Evolutionary conservation across 2,888 invertebrate species (phyloP), one percentile per base, ranked within the genome.

Genomic region (Trissonchulus latispiculum): DNA sequence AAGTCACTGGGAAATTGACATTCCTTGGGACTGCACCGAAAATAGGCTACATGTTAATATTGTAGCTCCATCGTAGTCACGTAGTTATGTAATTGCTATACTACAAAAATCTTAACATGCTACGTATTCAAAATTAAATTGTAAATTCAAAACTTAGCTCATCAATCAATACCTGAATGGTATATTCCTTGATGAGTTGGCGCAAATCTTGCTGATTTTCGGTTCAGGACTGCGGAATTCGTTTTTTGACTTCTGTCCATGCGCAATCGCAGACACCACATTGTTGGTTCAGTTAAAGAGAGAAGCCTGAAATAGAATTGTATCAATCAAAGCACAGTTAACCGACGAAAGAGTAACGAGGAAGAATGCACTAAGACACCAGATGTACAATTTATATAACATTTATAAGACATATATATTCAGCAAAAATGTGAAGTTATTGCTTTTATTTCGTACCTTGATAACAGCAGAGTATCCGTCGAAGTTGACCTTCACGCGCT

Each of bases 191-290:
- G 31, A 37, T 29, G 69, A 71, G 37, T 67, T 71, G 66, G 3
- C 72, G 69, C 29, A 71, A 2, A 67, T 71, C 72, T 2, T 35
- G 33, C 3, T 23, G 23, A 3, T n/a, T 23, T 31, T 36, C 61
- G 48, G 28, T 28, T 3, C 48, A 23, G 71, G 78, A 77, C 62
- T 75, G 77, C 68, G 76, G 75, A 77, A 78, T 77, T 64, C 80
- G 79, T 74, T 79, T 77, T 74, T 80, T 78, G 70, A 75, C 77
- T 2, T 68, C 8, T 28, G 8, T 23, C 68, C 81, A 78, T 74
- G 75, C 79, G 77, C 80, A 77, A 72, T 80, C 81, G 76, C 81
- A 81, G 64, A 81, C 77, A 72, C 81, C 81, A 75, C 81, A 81
- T 66, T 79, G 79, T 29, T 74, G 72, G 76, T 74, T 75, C 75